Evolutionary conservation across 2,888 invertebrate species (phyloP).

Genomic region (Oscheius onirici): DNA sequence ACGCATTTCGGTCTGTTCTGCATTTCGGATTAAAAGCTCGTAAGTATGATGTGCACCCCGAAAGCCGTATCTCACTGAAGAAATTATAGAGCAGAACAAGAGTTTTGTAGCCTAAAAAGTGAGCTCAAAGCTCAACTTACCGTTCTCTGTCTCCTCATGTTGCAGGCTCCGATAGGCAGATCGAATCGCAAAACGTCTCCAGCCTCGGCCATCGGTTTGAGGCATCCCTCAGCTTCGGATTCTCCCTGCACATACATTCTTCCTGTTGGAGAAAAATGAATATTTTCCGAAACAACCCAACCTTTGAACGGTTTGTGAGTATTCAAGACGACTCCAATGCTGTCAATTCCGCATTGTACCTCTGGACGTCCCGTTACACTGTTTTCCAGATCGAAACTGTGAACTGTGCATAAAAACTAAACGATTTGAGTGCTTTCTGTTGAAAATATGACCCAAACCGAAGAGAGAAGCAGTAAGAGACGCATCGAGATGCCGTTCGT

Average conservation of each 20-base stretch:
- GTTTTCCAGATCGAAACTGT: constrained; percentile 20
- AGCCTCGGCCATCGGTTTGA: constrained; percentile 41
- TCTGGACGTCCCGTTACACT: constrained; percentile 41
- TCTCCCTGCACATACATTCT: constrained; percentile 70
- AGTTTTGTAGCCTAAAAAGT: too few relatives aligned
- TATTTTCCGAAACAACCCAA: not conserved
- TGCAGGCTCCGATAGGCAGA: constrained; percentile 70
- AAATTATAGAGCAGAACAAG: too few relatives aligned
- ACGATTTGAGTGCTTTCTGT: not conserved
- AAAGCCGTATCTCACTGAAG: too few relatives aligned
- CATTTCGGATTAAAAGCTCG: too few relatives aligned
- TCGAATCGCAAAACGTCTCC: constrained; percentile 51
- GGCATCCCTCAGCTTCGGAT: constrained; percentile 63
- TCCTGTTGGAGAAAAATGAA: constrained; percentile 40
- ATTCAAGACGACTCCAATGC: constrained; percentile 56
- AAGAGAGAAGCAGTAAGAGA: not conserved
- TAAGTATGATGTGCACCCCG: too few relatives aligned
- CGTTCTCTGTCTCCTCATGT: constrained; percentile 70
- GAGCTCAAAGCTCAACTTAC: too few relatives aligned
- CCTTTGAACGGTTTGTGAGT: constrained; percentile 59
- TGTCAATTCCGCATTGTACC: constrained; percentile 63
- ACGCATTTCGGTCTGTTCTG: too few relatives aligned
- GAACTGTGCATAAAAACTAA: not conserved
- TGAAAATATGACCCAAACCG: not conserved
- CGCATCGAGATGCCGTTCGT: constrained; percentile 10